These are phyloP conservation scores for Diadromus collaris DNA, from an alignment of 2,888 invertebrate genomes.

Conservation along the genomic window DNA sequence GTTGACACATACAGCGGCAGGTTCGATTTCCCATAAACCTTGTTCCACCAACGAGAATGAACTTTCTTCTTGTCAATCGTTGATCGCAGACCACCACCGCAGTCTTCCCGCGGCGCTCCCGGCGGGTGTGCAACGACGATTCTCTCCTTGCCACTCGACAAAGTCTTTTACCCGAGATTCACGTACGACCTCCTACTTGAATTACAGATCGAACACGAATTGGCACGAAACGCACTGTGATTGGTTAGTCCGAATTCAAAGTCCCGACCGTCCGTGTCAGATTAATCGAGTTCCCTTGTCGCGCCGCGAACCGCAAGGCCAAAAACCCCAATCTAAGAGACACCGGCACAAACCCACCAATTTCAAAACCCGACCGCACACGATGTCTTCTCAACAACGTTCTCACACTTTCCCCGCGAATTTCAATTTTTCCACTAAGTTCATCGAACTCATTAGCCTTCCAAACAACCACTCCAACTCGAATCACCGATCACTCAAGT, in stretches of 20 bases:
- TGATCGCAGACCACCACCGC: constrained; percentile 36
- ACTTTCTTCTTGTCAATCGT: constrained; percentile 36
- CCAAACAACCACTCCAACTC: background rate
- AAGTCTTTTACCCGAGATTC: constrained; percentile 36
- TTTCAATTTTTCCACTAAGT: background rate
- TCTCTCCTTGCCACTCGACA: background rate
- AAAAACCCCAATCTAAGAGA: background rate
- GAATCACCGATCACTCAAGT: background rate
- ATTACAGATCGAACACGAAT: constrained; percentile 64
- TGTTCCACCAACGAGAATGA: background rate
- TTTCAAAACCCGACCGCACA: background rate
- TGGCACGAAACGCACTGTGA: constrained; percentile 35
- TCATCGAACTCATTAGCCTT: background rate
- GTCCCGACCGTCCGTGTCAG: constrained; percentile 9
- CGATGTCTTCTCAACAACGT: constrained; percentile 9
- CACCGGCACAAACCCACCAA: background rate
- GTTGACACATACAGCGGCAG: constrained; percentile 61
- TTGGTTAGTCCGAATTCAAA: constrained; percentile 47
- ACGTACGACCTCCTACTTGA: constrained; percentile 57
- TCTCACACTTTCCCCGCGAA: background rate
- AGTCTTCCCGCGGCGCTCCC: constrained; percentile 55
- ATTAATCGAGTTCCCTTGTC: constrained; percentile 48
- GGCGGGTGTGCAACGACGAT: constrained; percentile 37
- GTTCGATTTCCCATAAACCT: constrained; percentile 12
- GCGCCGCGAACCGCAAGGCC: constrained; percentile 5